Evolutionary conservation across 2,797 vertebrate genomes (phyloP), one percentile per base, ranked within the genome.

Genomic region (Allobates femoralis): DNA sequence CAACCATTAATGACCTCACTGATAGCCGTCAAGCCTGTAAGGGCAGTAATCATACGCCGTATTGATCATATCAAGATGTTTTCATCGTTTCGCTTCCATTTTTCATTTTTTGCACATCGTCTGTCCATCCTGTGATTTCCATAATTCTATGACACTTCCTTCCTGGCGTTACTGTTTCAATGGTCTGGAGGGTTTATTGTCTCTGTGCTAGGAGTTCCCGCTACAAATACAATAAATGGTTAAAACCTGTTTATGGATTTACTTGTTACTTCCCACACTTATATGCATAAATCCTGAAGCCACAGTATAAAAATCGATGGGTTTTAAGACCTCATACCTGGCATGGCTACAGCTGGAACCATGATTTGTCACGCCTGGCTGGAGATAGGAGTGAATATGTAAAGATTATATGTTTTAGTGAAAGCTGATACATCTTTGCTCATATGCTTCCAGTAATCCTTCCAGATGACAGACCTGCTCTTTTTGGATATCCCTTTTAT

Each of bases 391-490:
- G 81, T 74, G 34, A 16, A 51, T 84, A 77, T 77, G 26, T 53
- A 85, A 71, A 85, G 77, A 85, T 79, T 62, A 73, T 79, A 60
- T 80, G 76, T 80, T 73, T 21, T 67, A 14, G 69, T 7, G 26
- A 58, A 73, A 66, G 67, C 69, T 60, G 53, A 85, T 85, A 85
- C 23, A 79, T 85, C 55, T 79, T n/a, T 79, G 21, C 66, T 80
- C 66, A 50, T 56, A 58, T 30, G 55, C 83, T 55, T 69, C n/a
- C 67, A 21, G 34, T 69, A 73, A 79, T 85, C 21, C 64, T 71
- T 85, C 51, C 75, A 46, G 62, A 79, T 85, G 84, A 79, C 32
- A 66, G 69, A 73, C 80, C 84, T 85, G 51, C 53, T 73, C 66
- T 69, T 85, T 69, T 55, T 46, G 19, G 66, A 85, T 58, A 73